Conservation (phyloP, 2,113 vertebrate species). For the Osmerus mordax region DNA sequence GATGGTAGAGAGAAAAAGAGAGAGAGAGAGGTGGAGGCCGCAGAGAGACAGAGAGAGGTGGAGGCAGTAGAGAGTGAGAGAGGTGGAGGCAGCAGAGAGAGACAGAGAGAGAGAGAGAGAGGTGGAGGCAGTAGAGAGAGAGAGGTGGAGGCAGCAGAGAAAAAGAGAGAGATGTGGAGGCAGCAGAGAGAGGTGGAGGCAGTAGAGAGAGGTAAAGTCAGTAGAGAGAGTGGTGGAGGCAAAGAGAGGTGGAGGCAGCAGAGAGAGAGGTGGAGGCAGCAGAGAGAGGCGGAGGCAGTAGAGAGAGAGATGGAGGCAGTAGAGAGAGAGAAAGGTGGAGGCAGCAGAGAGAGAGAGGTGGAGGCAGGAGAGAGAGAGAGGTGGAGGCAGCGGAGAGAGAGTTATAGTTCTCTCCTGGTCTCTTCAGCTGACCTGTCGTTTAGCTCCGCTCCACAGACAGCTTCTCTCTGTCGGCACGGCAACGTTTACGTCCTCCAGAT, state of each 20-base stretch:
- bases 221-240: conserved; percentile 61
- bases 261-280: background rate
- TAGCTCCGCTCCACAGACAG: conserved; percentile 72
- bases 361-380: background rate
- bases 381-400: conserved; percentile 55
- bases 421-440: conserved; percentile 74
- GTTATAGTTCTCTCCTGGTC: conserved; percentile 77
- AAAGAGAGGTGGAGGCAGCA: background rate
- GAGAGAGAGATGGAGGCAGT: background rate
- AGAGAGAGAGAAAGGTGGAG: conserved; percentile 14
- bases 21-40: background rate
- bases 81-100: background rate
- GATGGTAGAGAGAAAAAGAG: background rate
- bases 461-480: conserved; percentile 67
- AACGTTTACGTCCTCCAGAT: conserved; percentile 53
- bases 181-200: background rate
- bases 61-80: background rate
- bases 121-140: conserved; percentile 5
- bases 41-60: background rate
- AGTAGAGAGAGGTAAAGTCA: background rate
- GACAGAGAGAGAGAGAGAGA: background rate
- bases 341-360: background rate
- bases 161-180: background rate
- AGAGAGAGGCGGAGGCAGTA: background rate
- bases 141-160: background rate